Evolutionary conservation across 2,113 vertebrate species (phyloP), one percentile per base, ranked within the genome.

Genomic region (Himantopus leucocephalus): DNA sequence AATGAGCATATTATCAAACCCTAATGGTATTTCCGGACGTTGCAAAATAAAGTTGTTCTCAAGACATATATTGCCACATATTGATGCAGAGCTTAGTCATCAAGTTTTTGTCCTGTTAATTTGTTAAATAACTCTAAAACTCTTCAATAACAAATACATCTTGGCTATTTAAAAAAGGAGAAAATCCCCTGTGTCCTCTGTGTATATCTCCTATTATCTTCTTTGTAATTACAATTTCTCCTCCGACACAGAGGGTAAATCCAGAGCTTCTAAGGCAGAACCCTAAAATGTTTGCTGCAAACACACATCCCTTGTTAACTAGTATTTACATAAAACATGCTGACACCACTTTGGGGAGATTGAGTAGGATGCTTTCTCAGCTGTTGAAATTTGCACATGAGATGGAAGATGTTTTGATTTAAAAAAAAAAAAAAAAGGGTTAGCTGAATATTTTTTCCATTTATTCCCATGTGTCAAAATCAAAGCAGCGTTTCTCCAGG

Each of bases 321-420:
- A 17, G 10, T 91, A 95, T 97, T 95, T 91, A 95, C 95, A 92
- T 91, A 70, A 95, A 95, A 87, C 91, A 76, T 30, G 92, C 95
- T 95, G 95, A 85, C 92, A 76, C 83, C 62, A 76, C 89, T 92
- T 62, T 70, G 87, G 92, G 84, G 86, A 96, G 86, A 76, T 78
- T 8, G 91, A 92, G 94, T 77, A 39, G 94, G 94, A 89, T 92
- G 96, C 94, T 95, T 95, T 73, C 67, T 96, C 95, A 96, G 96
- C 95, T 96, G 94, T 24, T 91, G 95, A 50, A 90, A 95, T 97
- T 95, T 97, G 92, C 94, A 95, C 94, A 92, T 0, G 74, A 96
- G 91, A 91, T 87, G 62, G 94, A 89, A 97, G 97, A 94, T 96
- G 95, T 96, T 97, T 94, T 90, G 86, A 93, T 96, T 94, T 17